phyloP scores from a whole-genome alignment of 2,113 vertebrate genomes.

The Bucco capensis region DNA sequence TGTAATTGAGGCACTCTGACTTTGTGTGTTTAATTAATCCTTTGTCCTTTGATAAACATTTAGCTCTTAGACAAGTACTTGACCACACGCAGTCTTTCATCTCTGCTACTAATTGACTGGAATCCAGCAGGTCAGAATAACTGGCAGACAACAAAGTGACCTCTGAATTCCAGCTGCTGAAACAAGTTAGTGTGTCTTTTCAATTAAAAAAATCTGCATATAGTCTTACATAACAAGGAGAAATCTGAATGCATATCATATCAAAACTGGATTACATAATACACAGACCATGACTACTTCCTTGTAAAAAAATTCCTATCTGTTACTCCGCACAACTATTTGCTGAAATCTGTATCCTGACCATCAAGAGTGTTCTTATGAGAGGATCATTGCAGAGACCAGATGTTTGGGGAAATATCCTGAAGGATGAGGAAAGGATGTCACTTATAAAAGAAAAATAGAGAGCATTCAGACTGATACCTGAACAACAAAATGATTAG shows the following conservation, averaged over 20 bases:
- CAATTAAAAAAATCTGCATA: not conserved
- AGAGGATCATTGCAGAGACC: not conserved
- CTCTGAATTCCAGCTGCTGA: not conserved
- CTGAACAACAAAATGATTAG: not conserved
- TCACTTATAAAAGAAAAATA: not conserved
- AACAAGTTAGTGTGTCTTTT: not conserved
- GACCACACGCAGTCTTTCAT: not conserved
- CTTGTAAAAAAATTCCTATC: not conserved
- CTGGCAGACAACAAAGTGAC: not conserved
- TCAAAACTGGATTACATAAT: not conserved
- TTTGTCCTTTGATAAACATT: constrained; percentile 13
- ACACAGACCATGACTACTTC: not conserved
- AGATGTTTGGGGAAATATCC: not conserved
- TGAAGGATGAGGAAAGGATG: not conserved
- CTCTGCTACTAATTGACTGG: constrained; percentile 8
- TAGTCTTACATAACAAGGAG: not conserved
- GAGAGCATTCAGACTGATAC: not conserved
- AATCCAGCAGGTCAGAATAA: not conserved
- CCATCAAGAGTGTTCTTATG: not conserved
- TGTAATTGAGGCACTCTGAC: not conserved
- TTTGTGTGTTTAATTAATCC: constrained; percentile 27
- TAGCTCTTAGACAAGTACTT: not conserved
- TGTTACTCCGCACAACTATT: not conserved
- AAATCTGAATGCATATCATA: not conserved
- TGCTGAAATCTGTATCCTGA: not conserved